Evolutionary conservation across 2,797 vertebrate genomes (phyloP), one percentile per base, ranked within the genome.

Genomic region (Todus mexicanus): DNA sequence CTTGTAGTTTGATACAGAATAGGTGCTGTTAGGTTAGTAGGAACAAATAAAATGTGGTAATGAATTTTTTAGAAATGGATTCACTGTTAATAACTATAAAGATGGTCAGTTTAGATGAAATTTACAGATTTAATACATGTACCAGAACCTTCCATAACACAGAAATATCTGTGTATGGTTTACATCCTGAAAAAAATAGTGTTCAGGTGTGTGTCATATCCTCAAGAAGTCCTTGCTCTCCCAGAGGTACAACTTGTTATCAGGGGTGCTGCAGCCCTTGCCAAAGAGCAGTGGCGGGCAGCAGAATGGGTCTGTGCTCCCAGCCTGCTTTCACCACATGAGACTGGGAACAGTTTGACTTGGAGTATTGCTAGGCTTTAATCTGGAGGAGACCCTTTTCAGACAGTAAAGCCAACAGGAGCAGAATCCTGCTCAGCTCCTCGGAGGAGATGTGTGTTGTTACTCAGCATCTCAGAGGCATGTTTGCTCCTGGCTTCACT

Each of bases 211-310:
- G 15, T 42, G 43, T 21, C 20, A 21, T 26, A 57, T 21, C 21
- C 26, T 64, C 29, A 7, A 37, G 43, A 37, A 81, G 43, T 31
- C 48, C 35, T 47, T 47, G 27, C 51, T 26, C 15, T 59, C 9
- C 12, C 54, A 40, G 56, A 53, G 33, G 48, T 33, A 23, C 11
- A 9, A 35, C 27, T 37, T 23, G 12, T 47, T 31, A 35, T n/a
- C 12, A 29, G 48, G 38, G 26, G 48, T 51, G 21, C 53, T 9
- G 29, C 15, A 21, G 37, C 71, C 51, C 29, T 27, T 85, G 40
- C 31, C 1, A 2, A 53, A 68, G 27, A 23, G 56, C 0, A 0
- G 14, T 35, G 45, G 51, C 16, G 57, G 31, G 33, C 54, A 65
- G 45, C 7, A 19, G 51, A 23, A 50, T 5, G 25, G 26, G 15